A percentile compares a stretch with the other conserved stretches of the same genome.
These are phyloP conservation scores for Ethmia dodecea DNA, from an alignment of 2,888 invertebrate genomes.

Conservation along the genomic window DNA sequence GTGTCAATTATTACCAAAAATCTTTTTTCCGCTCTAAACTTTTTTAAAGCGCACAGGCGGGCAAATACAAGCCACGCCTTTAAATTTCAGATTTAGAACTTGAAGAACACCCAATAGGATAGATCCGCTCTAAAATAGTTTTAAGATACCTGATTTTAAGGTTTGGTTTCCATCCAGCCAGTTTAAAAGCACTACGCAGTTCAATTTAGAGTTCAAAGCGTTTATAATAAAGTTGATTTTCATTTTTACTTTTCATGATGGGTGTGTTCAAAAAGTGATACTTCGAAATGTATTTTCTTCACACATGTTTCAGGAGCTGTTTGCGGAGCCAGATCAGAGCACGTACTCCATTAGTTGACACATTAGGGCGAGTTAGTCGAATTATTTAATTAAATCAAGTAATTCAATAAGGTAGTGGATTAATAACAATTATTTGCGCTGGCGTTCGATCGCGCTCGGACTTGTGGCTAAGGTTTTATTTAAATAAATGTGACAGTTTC, in stretches of 20 bases:
- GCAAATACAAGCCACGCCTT: slow-evolving; percentile 36
- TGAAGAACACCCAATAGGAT: no score
- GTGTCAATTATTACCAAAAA: slow-evolving; percentile 67
- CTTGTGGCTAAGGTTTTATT: slow-evolving; percentile 38
- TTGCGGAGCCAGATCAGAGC: slow-evolving; percentile 62
- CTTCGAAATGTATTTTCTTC: slow-evolving; percentile 44
- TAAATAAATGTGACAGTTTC: slow-evolving; percentile 51
- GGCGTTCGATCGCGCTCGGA: slow-evolving; percentile 41
- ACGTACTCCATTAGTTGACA: slow-evolving; percentile 73
- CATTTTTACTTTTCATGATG: slow-evolving; percentile 20
- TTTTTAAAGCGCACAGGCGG: slow-evolving; percentile 45
- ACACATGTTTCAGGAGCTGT: slow-evolving; percentile 50
- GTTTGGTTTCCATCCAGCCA: slow-evolving; percentile 23
- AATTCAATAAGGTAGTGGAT: slow-evolving; percentile 72
- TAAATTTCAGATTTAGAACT: no score
- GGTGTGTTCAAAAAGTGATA: slow-evolving; percentile 43
- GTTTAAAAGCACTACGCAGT: neutral
- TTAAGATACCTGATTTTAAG: no score
- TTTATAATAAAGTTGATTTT: slow-evolving; percentile 33
- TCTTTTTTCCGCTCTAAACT: slow-evolving; percentile 42
- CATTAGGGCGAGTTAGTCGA: slow-evolving; percentile 73
- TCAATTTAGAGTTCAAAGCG: slow-evolving; percentile 20
- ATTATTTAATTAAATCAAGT: slow-evolving; percentile 75
- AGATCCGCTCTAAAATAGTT: no score
- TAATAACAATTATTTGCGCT: slow-evolving; percentile 60